Conservation (phyloP, 1,140 invertebrate genomes). For the Drosophila suzukii region DNA sequence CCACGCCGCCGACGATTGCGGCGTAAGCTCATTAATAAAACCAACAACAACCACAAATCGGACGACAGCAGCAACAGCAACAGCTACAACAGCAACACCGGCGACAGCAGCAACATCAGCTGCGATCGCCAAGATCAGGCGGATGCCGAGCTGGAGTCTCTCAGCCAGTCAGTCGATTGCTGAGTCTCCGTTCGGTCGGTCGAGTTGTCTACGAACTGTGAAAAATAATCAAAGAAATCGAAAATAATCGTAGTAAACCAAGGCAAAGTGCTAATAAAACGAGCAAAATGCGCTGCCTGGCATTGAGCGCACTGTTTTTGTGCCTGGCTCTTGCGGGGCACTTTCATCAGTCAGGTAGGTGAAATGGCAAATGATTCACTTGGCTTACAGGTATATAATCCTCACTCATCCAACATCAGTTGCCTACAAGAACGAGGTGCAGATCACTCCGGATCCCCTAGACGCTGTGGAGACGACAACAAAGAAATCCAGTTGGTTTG, state of each 20-base stretch:
- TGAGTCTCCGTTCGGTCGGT: constrained; percentile 67
- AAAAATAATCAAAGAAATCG: neutral
- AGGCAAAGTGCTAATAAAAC: constrained; percentile 66
- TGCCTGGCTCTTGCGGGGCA: constrained; percentile 60
- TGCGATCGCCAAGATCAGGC: constrained; percentile 27
- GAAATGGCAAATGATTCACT: neutral
- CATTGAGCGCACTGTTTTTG: constrained; percentile 63
- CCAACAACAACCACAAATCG: constrained; percentile 15
- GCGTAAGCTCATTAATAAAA: constrained; percentile 68
- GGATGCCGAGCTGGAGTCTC: constrained; percentile 21
- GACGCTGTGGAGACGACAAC: constrained; percentile 66
- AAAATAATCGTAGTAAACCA: constrained; percentile 3
- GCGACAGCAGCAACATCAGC: constrained; percentile 20
- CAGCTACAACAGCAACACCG: neutral
- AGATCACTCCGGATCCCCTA: constrained; percentile 70
- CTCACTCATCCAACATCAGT: constrained; percentile 18
- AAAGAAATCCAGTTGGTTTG: constrained; percentile 79
- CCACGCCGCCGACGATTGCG: constrained; percentile 45
- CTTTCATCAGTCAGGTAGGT: constrained; percentile 65
- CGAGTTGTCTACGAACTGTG: constrained; percentile 25
- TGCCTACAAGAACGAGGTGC: constrained; percentile 70
- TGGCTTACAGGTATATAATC: neutral
- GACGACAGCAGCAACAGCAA: neutral
- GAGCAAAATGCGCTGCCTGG: constrained; percentile 65
- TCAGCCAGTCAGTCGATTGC: constrained; percentile 53